Percentiles rank a stretch among this genome's conserved stretches.
Evolutionary conservation across 2,113 vertebrate species (phyloP).

Genomic region (Salvelinus namaycush): DNA sequence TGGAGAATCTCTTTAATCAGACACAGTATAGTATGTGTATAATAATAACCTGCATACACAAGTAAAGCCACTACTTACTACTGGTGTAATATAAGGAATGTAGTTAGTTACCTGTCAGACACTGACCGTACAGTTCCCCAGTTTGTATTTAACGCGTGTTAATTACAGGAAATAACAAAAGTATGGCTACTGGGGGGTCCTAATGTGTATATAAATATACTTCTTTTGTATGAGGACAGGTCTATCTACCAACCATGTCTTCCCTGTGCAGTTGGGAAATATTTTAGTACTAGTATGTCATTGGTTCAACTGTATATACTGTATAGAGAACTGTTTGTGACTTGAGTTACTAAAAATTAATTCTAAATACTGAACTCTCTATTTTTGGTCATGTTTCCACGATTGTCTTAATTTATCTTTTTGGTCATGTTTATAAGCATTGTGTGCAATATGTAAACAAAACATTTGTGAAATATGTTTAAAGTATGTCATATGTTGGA

Average conservation of each 20-base stretch:
- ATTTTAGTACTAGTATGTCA: constrained; percentile 51
- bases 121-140: too few species aligned
- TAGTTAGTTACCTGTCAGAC: too few species aligned
- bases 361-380: constrained; percentile 44
- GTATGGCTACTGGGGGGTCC: neutral
- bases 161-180: neutral
- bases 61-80: neutral
- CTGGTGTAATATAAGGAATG: too few species aligned
- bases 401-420: neutral
- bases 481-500: constrained; percentile 32
- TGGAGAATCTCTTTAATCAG: too few species aligned
- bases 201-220: constrained; percentile 36
- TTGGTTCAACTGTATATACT: constrained; percentile 58
- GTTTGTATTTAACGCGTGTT: neutral
- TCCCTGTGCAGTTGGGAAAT: constrained; percentile 15
- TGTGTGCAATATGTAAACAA: constrained; percentile 35
- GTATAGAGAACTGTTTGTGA: constrained; percentile 47
- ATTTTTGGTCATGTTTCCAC: constrained; percentile 5
- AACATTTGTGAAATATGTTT: neutral
- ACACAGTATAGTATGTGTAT: too few species aligned
- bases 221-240: constrained; percentile 32
- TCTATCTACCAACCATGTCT: constrained; percentile 21
- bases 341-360: constrained; percentile 61
- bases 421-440: constrained; percentile 7
- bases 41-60: neutral